phyloP scores from a whole-genome alignment of 2,888 invertebrate genomes.

The Parnassius mnemosyne region DNA sequence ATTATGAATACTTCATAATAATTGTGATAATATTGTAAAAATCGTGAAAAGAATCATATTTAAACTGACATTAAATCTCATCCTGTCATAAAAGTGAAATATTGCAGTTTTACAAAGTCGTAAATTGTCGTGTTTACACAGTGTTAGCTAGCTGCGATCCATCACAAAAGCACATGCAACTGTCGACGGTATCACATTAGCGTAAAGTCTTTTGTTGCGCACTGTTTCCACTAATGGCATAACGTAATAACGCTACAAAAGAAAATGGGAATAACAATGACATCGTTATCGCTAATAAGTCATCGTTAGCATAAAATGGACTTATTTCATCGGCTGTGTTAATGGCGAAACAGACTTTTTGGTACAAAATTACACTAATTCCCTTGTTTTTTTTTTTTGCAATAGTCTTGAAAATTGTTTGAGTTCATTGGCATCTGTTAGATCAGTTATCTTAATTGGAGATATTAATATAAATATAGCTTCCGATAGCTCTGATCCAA shows the following conservation, averaged over 20 bases:
- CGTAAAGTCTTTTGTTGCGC: conserved; percentile 30
- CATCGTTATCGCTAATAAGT: conserved; percentile 64
- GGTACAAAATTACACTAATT: not conserved
- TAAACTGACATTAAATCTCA: conserved; percentile 7
- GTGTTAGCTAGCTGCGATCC: conserved; percentile 7
- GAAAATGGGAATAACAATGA: conserved; percentile 52
- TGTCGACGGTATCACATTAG: conserved; percentile 18
- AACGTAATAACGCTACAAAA: conserved; percentile 42
- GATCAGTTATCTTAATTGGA: too few species aligned
- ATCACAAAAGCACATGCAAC: not conserved
- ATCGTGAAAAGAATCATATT: not conserved
- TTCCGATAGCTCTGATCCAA: too few species aligned
- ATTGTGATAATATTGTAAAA: too few species aligned
- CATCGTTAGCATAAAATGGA: conserved; percentile 62
- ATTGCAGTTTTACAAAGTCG: conserved; percentile 23
- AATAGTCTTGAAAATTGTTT: too few species aligned
- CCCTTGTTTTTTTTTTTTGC: too few species aligned
- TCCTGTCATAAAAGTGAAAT: conserved; percentile 20
- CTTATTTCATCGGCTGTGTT: conserved; percentile 52
- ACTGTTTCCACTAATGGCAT: conserved; percentile 29
- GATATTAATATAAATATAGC: too few species aligned
- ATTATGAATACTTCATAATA: too few species aligned
- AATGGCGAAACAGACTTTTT: conserved; percentile 41
- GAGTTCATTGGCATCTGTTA: too few species aligned
- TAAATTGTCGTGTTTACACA: conserved; percentile 24